A percentile compares a stretch with the other conserved stretches of the same genome.
phyloP scores from a whole-genome alignment of 2,797 vertebrate species.

The Pantherophis alleghaniensis region DNA sequence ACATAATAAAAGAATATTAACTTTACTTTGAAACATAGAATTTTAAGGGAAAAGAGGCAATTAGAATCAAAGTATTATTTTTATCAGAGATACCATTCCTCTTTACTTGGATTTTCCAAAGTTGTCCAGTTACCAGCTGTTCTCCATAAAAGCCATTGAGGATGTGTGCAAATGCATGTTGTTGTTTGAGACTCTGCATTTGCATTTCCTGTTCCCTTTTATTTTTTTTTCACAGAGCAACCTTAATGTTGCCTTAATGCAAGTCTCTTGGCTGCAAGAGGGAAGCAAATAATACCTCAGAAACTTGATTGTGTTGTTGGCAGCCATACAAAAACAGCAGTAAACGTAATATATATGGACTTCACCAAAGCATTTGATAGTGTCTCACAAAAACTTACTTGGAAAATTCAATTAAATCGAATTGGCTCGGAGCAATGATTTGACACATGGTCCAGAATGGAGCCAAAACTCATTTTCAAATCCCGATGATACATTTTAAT shows the following conservation, averaged over 20 bases:
- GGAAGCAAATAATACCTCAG: slow-evolving; percentile 55
- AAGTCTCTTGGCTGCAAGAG: slow-evolving; percentile 46
- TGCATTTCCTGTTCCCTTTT: slow-evolving; percentile 40
- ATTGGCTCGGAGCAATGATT: slow-evolving; percentile 58
- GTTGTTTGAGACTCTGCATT: background rate
- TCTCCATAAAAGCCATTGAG: slow-evolving; percentile 22
- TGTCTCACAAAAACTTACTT: slow-evolving; percentile 50
- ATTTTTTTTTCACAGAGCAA: slow-evolving; percentile 32
- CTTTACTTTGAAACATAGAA: background rate
- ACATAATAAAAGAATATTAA: background rate
- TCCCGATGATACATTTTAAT: slow-evolving; percentile 43
- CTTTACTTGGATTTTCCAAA: background rate
- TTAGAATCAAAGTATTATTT: background rate
- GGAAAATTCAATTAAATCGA: slow-evolving; percentile 56
- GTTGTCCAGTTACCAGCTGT: background rate
- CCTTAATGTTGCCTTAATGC: slow-evolving; percentile 46
- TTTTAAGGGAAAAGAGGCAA: background rate
- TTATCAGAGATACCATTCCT: background rate
- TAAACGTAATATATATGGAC: slow-evolving; percentile 49
- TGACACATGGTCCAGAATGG: slow-evolving; percentile 59
- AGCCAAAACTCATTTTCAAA: slow-evolving; percentile 57
- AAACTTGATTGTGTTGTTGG: slow-evolving; percentile 51
- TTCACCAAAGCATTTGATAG: slow-evolving; percentile 60
- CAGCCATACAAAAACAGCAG: slow-evolving; percentile 52
- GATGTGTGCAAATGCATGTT: slow-evolving; percentile 6